Percentiles rank a stretch among this genome's conserved stretches.
phyloP scores from a whole-genome alignment of 1,140 invertebrate genomes.

The Aphelenchoides fujianensis region DNA sequence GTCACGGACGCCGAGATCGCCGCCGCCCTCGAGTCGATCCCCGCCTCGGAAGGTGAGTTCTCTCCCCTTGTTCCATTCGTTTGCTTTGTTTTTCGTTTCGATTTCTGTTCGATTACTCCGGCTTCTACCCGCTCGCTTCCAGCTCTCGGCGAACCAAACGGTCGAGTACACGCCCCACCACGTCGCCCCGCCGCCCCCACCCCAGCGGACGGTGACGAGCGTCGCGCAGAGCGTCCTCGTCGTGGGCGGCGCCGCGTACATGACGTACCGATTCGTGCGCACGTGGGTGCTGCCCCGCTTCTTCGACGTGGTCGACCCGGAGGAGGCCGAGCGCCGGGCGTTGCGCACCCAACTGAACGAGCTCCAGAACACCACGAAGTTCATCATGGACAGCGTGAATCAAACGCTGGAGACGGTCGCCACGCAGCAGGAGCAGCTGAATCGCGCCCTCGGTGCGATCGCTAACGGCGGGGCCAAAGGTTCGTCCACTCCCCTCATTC shows the following conservation, averaged over 20 bases:
- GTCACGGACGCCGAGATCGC: slow-evolving; percentile 48
- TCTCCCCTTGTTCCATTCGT: background rate
- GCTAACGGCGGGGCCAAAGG: slow-evolving; percentile 1
- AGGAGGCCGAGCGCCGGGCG: slow-evolving; percentile 20
- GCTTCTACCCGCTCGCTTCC: slow-evolving; percentile 16
- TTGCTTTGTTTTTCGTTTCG: background rate
- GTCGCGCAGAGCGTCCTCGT: slow-evolving; percentile 39
- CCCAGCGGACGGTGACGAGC: background rate
- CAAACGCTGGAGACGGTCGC: slow-evolving; percentile 48
- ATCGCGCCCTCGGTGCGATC: slow-evolving; percentile 39
- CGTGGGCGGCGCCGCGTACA: slow-evolving; percentile 45
- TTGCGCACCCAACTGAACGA: slow-evolving; percentile 34
- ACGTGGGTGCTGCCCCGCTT: slow-evolving; percentile 49
- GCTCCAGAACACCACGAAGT: slow-evolving; percentile 51
- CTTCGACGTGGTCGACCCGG: slow-evolving; percentile 52
- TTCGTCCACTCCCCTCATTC: background rate
- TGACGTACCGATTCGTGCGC: slow-evolving; percentile 46
- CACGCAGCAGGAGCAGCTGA: slow-evolving; percentile 52
- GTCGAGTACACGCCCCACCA: background rate
- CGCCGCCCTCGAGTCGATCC: slow-evolving; percentile 31
- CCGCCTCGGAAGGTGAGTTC: slow-evolving; percentile 8
- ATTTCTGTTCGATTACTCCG: background rate
- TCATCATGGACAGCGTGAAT: slow-evolving; percentile 51
- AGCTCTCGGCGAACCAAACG: slow-evolving; percentile 10
- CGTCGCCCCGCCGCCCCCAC: slow-evolving; percentile 17